Base-by-base conservation (phyloP, 2,888 invertebrate genomes). In the Sphecodes monilicornis region DNA sequence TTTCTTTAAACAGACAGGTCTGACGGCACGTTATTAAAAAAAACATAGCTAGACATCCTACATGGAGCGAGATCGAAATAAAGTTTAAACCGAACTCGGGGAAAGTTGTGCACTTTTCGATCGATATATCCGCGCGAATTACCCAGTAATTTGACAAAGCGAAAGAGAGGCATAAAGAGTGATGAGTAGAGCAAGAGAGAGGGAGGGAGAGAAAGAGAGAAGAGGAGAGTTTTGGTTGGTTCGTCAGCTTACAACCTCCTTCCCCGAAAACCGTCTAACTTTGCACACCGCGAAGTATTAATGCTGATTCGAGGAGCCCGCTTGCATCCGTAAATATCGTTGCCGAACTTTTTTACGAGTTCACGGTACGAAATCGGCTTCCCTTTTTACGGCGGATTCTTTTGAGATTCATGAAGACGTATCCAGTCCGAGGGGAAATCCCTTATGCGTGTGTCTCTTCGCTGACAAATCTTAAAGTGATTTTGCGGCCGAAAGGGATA, bases 71-170 rank as follows among this genome's bases (percentile, higher is more conserved):
- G 10, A 36, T 8, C 22, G 36, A 66, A 68, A 68, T 39, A 68
- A 66, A 66, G 36, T 68, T 68, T n/a, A n/a, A n/a, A 39, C 13
- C 6, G 22, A 22, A 13, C n/a, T 39, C n/a, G 39, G 6, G 26
- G 16, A 32, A 41, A n/a, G 54, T 50, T 76, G 6, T 39, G 41
- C 6, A 69, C 68, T 75, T 77, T 64, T 79, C 74, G 26, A 54
- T 73, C 79, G 81, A 78, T 76, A 70, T 73, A 60, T 71, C 32
- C 66, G 54, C 72, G 76, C 78, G 80, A 86, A 84, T 82, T 76
- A 80, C 70, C 78, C 18, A n/a, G 54, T 72, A 46, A 82, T 68
- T 72, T 60, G 84, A 74, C 78, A 74, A 76, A 82, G 36, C 66
- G 70, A 36, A 64, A 41, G 16, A 16, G 8, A 39, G 16, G 13